Conservation (phyloP, 1,140 invertebrate genomes). For the Heliconius hermathena region DNA sequence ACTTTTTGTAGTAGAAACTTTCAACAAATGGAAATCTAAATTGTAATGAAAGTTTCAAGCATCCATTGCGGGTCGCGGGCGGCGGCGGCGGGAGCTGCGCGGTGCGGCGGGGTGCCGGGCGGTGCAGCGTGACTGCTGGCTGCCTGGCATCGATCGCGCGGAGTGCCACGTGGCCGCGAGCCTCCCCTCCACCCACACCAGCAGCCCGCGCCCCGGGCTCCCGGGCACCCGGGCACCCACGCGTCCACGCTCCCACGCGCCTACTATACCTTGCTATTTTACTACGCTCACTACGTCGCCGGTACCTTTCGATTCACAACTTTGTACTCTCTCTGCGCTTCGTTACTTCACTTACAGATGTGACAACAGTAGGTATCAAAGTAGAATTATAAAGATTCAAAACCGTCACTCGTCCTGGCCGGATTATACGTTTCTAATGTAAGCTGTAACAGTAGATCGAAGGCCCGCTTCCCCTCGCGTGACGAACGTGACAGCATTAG, state of each 20-base stretch:
- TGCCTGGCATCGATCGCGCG: constrained; percentile 40
- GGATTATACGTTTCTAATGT: background rate
- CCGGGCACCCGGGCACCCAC: background rate
- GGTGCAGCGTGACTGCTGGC: constrained; percentile 30
- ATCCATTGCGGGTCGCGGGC: background rate
- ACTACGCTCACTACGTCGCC: constrained; percentile 31
- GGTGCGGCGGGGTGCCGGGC: constrained; percentile 18
- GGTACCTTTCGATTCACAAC: constrained; percentile 24
- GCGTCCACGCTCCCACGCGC: background rate
- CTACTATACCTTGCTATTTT: constrained; percentile 10
- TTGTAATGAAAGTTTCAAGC: constrained; percentile 27
- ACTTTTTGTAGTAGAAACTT: background rate
- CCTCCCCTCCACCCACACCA: background rate
- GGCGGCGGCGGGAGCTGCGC: background rate
- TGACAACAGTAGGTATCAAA: background rate
- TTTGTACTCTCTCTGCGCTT: background rate
- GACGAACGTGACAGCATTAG: constrained; percentile 37
- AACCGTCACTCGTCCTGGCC: background rate
- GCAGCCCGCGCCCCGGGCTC: background rate
- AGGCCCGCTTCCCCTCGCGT: constrained; percentile 26
- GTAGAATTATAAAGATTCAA: background rate
- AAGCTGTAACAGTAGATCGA: background rate
- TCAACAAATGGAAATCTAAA: constrained; percentile 18
- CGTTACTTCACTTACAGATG: no score
- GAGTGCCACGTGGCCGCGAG: constrained; percentile 32